Conservation (phyloP, 2,113 vertebrate species). For the western clawed frog (Xenopus tropicalis) region UCB_Xtro_10.0 CM004449.2:107207001-107207500, state of each 20-base stretch:
- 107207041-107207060: slow-evolving; percentile 45
- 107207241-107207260: slow-evolving; percentile 64
- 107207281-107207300: slow-evolving; percentile 37
- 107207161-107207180: slow-evolving; percentile 52
- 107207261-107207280: slow-evolving; percentile 61
- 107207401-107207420: slow-evolving; percentile 20
- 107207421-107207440: slow-evolving; percentile 22
- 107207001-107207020: slow-evolving; percentile 41
- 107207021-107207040: slow-evolving; percentile 41
- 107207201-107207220: slow-evolving; percentile 67
- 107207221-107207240: slow-evolving; percentile 68
- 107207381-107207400: slow-evolving; percentile 19
- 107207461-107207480: background rate
- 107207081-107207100: slow-evolving; percentile 49
- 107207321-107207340: slow-evolving; percentile 11
- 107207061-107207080: slow-evolving; percentile 51
- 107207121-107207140: slow-evolving; percentile 35
- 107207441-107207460: background rate
- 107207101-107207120: slow-evolving; percentile 46
- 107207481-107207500: slow-evolving; percentile 7
- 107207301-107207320: background rate
- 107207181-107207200: slow-evolving; percentile 60
- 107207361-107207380: slow-evolving; percentile 32
- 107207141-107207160: slow-evolving; percentile 30
- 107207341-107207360: slow-evolving; percentile 17